These are phyloP conservation scores for Triplophysa dalaica DNA, from an alignment of 2,113 vertebrate species.

Conservation along the genomic window DNA sequence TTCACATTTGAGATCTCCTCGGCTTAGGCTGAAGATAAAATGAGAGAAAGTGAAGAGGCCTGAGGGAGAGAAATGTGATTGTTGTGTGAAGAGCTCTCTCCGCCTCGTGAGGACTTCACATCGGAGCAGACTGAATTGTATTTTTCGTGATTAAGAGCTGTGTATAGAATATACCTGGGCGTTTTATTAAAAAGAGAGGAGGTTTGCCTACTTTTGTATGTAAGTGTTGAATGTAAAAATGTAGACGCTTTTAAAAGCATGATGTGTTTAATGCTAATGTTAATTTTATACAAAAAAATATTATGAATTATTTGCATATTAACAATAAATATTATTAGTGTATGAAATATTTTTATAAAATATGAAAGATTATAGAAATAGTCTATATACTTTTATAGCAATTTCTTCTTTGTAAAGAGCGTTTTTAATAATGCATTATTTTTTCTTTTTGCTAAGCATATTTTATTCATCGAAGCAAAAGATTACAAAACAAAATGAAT, in stretches of 20 bases:
- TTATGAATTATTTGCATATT: neutral
- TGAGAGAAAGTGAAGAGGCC: constrained; percentile 54
- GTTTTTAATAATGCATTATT: constrained; percentile 26
- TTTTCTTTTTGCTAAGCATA: neutral
- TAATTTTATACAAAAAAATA: neutral
- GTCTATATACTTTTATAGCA: neutral
- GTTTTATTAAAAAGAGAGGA: neutral
- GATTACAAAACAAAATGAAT: neutral
- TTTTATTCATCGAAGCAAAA: neutral
- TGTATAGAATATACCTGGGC: neutral
- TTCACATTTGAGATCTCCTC: constrained; percentile 57
- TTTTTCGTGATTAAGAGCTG: constrained; percentile 23
- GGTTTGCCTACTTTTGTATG: neutral
- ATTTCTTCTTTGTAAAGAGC: neutral
- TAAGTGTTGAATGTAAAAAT: neutral
- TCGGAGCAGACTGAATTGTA: constrained; percentile 33
- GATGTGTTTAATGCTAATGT: neutral
- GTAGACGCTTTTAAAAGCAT: neutral
- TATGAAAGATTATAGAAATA: neutral
- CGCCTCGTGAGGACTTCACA: constrained; percentile 16
- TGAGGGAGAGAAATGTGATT: constrained; percentile 55
- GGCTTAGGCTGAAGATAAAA: constrained; percentile 58
- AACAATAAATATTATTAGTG: neutral
- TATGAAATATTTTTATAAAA: neutral
- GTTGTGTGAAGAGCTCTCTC: constrained; percentile 45